Percentiles rank a stretch among this genome's conserved stretches.
phyloP scores from a whole-genome alignment of 2,888 invertebrate genomes.

The Neoaliturus tenellus region DNA sequence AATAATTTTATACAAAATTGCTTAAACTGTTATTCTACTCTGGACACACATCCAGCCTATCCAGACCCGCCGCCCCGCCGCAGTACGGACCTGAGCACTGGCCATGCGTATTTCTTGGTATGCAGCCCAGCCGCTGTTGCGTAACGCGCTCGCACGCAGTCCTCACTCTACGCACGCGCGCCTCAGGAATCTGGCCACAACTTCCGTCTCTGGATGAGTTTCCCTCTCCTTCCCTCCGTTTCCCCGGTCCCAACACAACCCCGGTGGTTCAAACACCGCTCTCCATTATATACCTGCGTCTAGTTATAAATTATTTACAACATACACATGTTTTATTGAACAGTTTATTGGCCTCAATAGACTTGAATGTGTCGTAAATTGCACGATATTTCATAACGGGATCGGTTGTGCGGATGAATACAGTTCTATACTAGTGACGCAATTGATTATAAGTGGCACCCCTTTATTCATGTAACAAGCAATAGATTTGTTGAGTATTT shows the following conservation, averaged over 20 bases:
- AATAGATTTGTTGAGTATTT: too few species aligned
- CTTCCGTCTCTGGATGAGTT: slow-evolving; percentile 24
- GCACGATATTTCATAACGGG: neutral
- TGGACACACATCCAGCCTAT: too few species aligned
- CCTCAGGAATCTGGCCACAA: neutral
- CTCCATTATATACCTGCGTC: neutral
- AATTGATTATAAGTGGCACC: too few species aligned
- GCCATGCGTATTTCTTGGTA: neutral
- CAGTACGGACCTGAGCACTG: too few species aligned
- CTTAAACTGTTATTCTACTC: too few species aligned
- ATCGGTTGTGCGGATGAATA: neutral
- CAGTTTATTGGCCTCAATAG: neutral
- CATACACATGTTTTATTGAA: neutral
- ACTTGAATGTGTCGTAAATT: neutral
- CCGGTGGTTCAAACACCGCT: neutral
- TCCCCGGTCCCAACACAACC: neutral
- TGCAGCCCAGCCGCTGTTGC: neutral
- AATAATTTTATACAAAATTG: too few species aligned
- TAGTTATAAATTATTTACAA: neutral
- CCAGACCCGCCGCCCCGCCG: too few species aligned
- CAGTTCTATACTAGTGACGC: too few species aligned
- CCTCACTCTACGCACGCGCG: neutral
- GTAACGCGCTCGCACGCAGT: neutral
- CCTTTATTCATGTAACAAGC: too few species aligned
- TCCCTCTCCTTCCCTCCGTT: neutral